Base-by-base conservation (phyloP, 2,797 vertebrate species). In the Fistularia commersonii region DNA sequence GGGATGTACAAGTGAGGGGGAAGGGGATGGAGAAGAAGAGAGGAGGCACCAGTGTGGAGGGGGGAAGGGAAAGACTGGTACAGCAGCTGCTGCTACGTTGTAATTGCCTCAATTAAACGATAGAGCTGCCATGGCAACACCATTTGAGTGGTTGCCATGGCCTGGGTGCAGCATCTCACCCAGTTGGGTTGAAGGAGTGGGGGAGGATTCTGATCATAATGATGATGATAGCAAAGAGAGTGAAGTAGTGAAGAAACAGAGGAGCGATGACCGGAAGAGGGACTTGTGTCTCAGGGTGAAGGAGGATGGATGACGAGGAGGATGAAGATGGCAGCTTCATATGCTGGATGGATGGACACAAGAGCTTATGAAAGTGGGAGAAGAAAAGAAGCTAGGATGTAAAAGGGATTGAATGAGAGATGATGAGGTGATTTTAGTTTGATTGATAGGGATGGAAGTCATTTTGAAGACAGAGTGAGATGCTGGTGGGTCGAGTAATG, bases 41-140 rank as follows among this genome's bases (percentile, higher is more conserved):
- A 31, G 45, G 45, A 58, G 44, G 41, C 52, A 62, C 12, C 40
- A 40, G 48, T 46, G 48, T 48, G 34, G 58, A 53, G 60, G 58
- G 57, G 55, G 65, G 51, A 45, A 6, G 55, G 57, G 46, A 23
- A 5, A 11, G 33, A 11, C 46, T 49, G 47, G 64, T 57, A 59
- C 47, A 48, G 64, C 78, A 78, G 76, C 76, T 84, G 78, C 73
- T 79, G 71, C 72, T 66, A 59, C 55, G 61, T 74, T 77, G 63
- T 84, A 88, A 89, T 86, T 84, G 79, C 68, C 70, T 86, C 86
- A 86, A 88, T 89, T 90, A 89, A 82, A 59, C 78, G 76, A 76
- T 71, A 73, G 57, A 69, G 81, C 81, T 73, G 55, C 75, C 64
- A 74, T 47, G 57, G 78, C 69, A 72, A 75, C 77, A 61, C 69